Evolutionary conservation across 2,113 vertebrate species (phyloP).

Genomic region (Chaetorhynchus papuensis): DNA sequence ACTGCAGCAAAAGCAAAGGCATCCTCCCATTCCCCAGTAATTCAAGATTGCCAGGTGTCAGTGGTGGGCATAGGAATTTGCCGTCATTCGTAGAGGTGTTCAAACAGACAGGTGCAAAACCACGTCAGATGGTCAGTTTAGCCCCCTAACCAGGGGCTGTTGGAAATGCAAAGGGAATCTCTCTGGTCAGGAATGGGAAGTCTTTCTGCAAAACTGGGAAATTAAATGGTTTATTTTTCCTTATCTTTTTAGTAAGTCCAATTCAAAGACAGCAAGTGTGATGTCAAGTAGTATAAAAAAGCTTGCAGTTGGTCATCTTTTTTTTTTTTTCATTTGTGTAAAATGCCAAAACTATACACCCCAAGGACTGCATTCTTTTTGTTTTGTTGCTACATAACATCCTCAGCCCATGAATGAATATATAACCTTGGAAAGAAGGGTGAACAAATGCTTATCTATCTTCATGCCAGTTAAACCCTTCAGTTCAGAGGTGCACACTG

Average conservation of each 20-base stretch:
- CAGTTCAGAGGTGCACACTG: neutral
- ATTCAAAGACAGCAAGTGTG: neutral
- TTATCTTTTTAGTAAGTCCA: neutral
- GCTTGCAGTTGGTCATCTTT: neutral
- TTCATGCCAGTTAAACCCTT: neutral
- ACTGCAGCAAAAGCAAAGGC: neutral
- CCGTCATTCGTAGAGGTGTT: neutral
- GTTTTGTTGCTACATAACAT: neutral
- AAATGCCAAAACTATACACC: neutral
- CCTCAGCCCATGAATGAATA: neutral
- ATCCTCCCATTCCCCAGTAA: neutral
- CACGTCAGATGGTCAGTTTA: neutral
- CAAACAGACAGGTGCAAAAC: neutral
- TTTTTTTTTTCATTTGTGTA: neutral
- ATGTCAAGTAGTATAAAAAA: neutral
- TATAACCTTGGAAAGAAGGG: neutral
- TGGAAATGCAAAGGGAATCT: neutral
- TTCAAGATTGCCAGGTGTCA: neutral
- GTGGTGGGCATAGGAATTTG: constrained; percentile 2
- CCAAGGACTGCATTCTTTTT: neutral
- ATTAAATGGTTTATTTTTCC: neutral
- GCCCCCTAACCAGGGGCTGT: neutral
- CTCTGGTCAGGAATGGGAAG: neutral
- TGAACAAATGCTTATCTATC: neutral
- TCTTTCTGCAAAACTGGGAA: neutral